A percentile compares a stretch with the other conserved stretches of the same genome.
These are phyloP conservation scores for Antheraea assamensis DNA, from an alignment of 2,888 invertebrate genomes.

Conservation along the genomic window DNA sequence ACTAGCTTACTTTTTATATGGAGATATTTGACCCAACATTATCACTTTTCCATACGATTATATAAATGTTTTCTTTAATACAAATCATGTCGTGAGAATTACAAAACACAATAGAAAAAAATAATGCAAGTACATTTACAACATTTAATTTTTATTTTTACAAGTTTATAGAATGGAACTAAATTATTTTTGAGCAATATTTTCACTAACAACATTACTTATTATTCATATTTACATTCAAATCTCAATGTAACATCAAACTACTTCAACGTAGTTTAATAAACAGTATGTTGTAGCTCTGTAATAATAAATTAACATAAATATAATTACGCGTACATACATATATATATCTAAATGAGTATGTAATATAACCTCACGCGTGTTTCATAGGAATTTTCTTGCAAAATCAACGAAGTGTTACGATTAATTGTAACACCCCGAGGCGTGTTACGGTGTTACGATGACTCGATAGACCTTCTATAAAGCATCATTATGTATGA, in stretches of 20 bases:
- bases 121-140: no score
- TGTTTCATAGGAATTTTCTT: background rate
- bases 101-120: no score
- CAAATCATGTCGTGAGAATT: no score
- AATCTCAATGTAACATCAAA: background rate
- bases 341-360: background rate
- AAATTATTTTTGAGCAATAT: no score
- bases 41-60: no score
- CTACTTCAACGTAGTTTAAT: background rate
- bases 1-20: no score
- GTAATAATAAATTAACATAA: background rate
- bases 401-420: background rate
- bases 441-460: background rate
- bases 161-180: no score
- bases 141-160: no score
- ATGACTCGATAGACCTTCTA: background rate
- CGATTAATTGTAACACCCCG: conserved; percentile 1
- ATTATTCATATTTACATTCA: background rate
- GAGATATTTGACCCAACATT: no score
- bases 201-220: background rate
- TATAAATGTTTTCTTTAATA: no score
- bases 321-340: no score
- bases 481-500: background rate
- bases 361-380: background rate
- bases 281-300: background rate